Evolutionary conservation across 2,888 invertebrate species (phyloP).

Genomic region (Phyllotreta striolata): DNA sequence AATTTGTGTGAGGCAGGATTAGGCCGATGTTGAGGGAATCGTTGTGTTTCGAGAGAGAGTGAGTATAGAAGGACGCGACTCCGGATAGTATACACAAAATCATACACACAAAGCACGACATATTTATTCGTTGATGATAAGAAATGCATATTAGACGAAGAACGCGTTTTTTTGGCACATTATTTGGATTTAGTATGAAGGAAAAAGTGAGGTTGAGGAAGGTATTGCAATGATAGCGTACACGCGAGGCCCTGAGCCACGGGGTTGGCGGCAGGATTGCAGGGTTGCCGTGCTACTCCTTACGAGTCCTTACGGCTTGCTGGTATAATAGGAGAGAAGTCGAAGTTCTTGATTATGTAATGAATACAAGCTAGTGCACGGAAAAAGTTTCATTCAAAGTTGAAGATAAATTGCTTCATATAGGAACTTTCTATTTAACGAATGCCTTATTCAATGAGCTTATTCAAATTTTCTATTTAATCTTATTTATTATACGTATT

Average conservation of each 20-base stretch:
- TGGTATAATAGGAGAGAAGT: slow-evolving; percentile 4
- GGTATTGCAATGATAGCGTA: slow-evolving; percentile 22
- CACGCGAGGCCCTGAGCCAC: slow-evolving; percentile 28
- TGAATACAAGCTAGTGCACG: background rate
- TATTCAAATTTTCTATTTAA: too few relatives aligned
- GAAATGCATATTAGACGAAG: slow-evolving; percentile 33
- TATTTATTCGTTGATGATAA: slow-evolving; percentile 16
- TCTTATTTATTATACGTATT: too few relatives aligned
- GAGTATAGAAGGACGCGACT: slow-evolving; percentile 47
- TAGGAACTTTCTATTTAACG: too few relatives aligned
- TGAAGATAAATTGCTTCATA: too few relatives aligned
- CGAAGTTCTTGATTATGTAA: slow-evolving; percentile 24
- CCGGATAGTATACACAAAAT: slow-evolving; percentile 42
- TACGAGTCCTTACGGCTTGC: slow-evolving; percentile 1
- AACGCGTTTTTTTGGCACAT: slow-evolving; percentile 32
- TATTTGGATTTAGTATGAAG: slow-evolving; percentile 10
- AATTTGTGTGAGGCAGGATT: slow-evolving; percentile 69
- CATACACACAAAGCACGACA: slow-evolving; percentile 48
- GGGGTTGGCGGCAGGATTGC: slow-evolving; percentile 29
- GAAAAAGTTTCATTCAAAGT: too few relatives aligned
- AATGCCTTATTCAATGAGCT: too few relatives aligned
- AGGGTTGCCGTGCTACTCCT: slow-evolving; percentile 25
- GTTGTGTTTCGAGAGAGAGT: slow-evolving; percentile 42
- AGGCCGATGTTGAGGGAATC: slow-evolving; percentile 65
- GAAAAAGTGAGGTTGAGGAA: slow-evolving; percentile 32